phyloP scores from a whole-genome alignment of 2,888 invertebrate species.

The Elysia crispata region DNA sequence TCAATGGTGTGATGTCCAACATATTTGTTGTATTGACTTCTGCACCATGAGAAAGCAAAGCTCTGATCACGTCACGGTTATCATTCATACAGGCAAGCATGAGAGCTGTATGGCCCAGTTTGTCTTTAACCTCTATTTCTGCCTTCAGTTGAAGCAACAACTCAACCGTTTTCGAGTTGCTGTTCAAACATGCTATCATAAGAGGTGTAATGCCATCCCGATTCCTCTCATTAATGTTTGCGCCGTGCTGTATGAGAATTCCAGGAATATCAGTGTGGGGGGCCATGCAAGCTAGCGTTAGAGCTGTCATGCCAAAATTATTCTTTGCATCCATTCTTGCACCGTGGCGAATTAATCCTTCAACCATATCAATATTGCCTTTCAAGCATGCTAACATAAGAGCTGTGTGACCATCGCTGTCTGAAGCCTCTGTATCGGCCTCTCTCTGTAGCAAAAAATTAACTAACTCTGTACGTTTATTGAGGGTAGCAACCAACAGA shows the following conservation, averaged over 20 bases:
- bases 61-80: too few species aligned
- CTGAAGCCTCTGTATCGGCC: not conserved
- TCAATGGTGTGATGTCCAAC: too few species aligned
- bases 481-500: not conserved
- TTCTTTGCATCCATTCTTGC: not conserved
- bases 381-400: slow-evolving; percentile 1
- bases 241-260: not conserved
- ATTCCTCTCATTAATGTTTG: not conserved
- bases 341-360: not conserved
- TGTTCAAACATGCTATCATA: not conserved
- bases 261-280: too few species aligned
- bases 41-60: too few species aligned
- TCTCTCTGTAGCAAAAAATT: not conserved
- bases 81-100: too few species aligned
- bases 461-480: not conserved
- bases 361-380: not conserved
- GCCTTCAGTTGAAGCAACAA: too few species aligned
- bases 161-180: too few species aligned
- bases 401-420: slow-evolving; percentile 1
- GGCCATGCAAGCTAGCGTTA: not conserved
- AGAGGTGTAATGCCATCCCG: not conserved
- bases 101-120: too few species aligned
- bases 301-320: not conserved
- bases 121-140: too few species aligned
- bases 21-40: too few species aligned